Base-by-base conservation (phyloP, 2,888 invertebrate genomes). In the Microplitis manilae region DNA sequence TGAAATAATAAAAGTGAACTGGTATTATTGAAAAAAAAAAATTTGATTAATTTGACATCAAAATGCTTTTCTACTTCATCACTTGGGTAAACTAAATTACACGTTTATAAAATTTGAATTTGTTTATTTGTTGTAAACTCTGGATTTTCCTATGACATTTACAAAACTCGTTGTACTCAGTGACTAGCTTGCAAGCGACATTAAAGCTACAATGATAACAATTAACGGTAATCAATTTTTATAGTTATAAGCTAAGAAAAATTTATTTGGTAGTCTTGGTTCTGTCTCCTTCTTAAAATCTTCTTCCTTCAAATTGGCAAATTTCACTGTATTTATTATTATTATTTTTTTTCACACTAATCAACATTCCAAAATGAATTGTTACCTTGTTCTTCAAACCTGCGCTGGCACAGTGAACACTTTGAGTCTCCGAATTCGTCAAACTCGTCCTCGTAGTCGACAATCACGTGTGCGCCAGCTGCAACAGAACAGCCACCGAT, bases 371-470 rank as follows among this genome's bases (percentile, higher is more conserved):
- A 80, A 80, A 79, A 81, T 82, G 30, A 30, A 30, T 81, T 90
- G 91, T 92, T 94, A 94, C 94, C 94, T 94, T 94, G 94, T 92
- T 93, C 93, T 91, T 94, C 94, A 93, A 94, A 94, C 90, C 94
- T 93, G 92, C 94, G 93, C 92, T 94, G 94, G 92, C 94, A 94
- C 92, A 94, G 93, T 91, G 93, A 94, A 91, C 94, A 94, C 92
- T 92, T 93, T 91, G 92, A 92, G 91, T 92, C 89, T 83, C 90
- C 90, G 80, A 86, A 89, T 83, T 89, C 89, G 84, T 89, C 89
- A 84, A 85, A 88, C 86, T 89, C 89, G 86, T 89, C 93, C 92
- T 93, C 93, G 90, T 92, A 92, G 91, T 93, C 92, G 90, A 92
- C 91, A 91, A 92, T 91, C 91, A 92, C 91, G 90, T 92, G 91